Evolutionary conservation across 2,888 invertebrate genomes (phyloP), one percentile per base, ranked within the genome.

Genomic region (Netelia melanura): DNA sequence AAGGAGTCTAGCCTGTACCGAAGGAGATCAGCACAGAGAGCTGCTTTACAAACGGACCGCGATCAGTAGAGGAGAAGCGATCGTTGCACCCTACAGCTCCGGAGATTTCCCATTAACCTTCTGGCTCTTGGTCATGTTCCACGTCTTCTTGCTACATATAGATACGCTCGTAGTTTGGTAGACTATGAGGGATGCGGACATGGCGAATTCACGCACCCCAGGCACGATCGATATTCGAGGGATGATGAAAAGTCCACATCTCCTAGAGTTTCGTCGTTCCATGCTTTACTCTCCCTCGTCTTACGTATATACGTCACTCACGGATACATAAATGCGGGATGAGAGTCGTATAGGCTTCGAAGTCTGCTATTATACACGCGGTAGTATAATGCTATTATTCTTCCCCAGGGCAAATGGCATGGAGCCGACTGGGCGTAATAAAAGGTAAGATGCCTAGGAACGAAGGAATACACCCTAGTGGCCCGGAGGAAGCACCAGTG

Each of bases 371-470:
- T 54, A 48, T 62, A 64, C 56, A 68, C 70, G 70, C 56, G 61
- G 21, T 25, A 58, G 21, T 76, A 71, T 25, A 70, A 71, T 65
- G 6, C 75, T 56, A 54, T 84, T 84, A 80, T 75, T 65, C 71
- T 8, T 65, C 58, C 52, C 64, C 11, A 43, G 21, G 71, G 75
- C 52, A 65, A 65, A 84, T 76, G 62, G 68, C 68, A 74, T 68
- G 38, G 78, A 44, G 75, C 71, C 52, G 80, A 30, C 80, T 52
- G n/a, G 71, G 43, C 52, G 83, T 80, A 84, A 80, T 84, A 84
- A 84, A 84, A 75, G 79, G 79, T 75, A 79, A 56, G 48, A 79
- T 64, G 74, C 62, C 44, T 14, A 23, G 62, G 61, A 62, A 38
- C 38, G 38, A 56, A 56, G 65, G 65, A 65, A 56, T 11, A 5